Percentiles rank a stretch among this genome's conserved stretches.
Conservation (phyloP, 1,140 invertebrate genomes). For the Listronotus oregonensis region DNA sequence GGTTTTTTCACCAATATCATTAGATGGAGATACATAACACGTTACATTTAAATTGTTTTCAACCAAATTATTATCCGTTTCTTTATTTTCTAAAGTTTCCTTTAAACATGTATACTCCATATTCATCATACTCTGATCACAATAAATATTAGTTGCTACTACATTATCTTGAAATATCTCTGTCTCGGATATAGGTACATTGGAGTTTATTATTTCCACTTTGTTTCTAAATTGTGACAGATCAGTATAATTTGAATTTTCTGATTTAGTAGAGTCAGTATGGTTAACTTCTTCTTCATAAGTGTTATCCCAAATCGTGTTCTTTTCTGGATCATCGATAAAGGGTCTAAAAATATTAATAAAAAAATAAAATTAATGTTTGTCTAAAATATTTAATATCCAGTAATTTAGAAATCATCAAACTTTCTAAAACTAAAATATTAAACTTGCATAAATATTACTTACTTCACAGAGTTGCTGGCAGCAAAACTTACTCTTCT, state of each 20-base stretch:
- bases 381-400: no score
- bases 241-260: background rate
- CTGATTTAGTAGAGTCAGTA: slow-evolving; percentile 24
- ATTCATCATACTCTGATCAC: slow-evolving; percentile 1
- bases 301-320: slow-evolving; percentile 31
- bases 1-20: background rate
- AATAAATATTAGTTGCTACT: background rate
- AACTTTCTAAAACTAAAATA: no score
- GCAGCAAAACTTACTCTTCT: slow-evolving; percentile 34
- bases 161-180: background rate
- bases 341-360: slow-evolving; percentile 15
- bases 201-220: background rate
- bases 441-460: background rate
- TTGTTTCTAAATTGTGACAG: background rate
- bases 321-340: slow-evolving; percentile 18
- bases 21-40: background rate
- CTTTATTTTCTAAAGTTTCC: background rate
- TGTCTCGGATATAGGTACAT: no score
- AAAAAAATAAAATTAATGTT: no score
- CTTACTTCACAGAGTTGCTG: slow-evolving; percentile 23
- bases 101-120: background rate
- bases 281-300: slow-evolving; percentile 26
- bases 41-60: slow-evolving; percentile 1
- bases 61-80: background rate
- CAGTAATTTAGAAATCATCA: no score